phyloP scores from a whole-genome alignment of 2,797 vertebrate genomes.

The Melopsittacus undulatus region DNA sequence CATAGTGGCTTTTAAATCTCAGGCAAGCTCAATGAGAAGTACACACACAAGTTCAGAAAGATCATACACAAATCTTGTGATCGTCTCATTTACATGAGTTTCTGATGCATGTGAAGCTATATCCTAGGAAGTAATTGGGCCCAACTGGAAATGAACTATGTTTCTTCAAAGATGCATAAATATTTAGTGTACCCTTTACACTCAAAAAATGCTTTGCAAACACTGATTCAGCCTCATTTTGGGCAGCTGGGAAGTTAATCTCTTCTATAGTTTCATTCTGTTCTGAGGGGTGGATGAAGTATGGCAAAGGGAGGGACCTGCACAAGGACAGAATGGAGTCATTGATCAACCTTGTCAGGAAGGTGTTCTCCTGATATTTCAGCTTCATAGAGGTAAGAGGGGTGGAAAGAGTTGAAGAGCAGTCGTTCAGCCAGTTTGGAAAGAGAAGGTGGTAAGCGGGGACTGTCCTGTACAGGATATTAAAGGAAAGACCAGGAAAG shows the following conservation, averaged over 20 bases:
- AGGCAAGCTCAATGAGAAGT: background rate
- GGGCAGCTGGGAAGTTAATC: slow-evolving; percentile 67
- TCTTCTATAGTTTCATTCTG: slow-evolving; percentile 70
- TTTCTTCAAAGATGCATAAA: slow-evolving; percentile 28
- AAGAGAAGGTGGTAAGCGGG: slow-evolving; percentile 28
- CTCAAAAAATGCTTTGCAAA: slow-evolving; percentile 53
- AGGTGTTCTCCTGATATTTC: slow-evolving; percentile 68
- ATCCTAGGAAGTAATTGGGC: background rate
- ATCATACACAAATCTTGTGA: background rate
- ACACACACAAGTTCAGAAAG: background rate
- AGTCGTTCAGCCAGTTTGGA: slow-evolving; percentile 33
- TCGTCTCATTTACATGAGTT: background rate
- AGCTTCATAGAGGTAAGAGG: slow-evolving; percentile 72
- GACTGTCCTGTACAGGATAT: slow-evolving; percentile 8
- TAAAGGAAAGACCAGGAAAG: slow-evolving; percentile 12
- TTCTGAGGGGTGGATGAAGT: slow-evolving; percentile 71
- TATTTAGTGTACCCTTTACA: slow-evolving; percentile 24
- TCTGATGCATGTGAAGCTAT: slow-evolving; percentile 28
- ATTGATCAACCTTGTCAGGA: slow-evolving; percentile 70
- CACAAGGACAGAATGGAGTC: slow-evolving; percentile 68
- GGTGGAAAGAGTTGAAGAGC: slow-evolving; percentile 60
- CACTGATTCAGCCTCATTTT: slow-evolving; percentile 45
- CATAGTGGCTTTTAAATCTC: background rate
- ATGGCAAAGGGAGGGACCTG: slow-evolving; percentile 69
- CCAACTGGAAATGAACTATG: background rate